Base-by-base conservation (phyloP, 2,888 invertebrate genomes). In the Bruchidius siliquastri region DNA sequence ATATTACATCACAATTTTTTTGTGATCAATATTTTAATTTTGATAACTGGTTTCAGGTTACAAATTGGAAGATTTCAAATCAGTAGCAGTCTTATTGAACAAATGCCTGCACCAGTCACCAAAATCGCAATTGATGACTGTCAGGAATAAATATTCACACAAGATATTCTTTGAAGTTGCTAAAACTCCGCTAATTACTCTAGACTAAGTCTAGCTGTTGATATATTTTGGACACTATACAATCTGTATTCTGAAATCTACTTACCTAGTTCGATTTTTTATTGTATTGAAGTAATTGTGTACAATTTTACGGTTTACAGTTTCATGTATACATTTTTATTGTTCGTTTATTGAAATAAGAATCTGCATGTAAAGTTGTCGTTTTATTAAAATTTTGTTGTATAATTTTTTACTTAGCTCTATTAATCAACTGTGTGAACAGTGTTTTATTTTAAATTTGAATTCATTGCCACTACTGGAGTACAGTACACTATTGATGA, bases 111-210 rank as follows among this genome's bases (percentile, higher is more conserved):
- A 93, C 82, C 90, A 91, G 82, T 94, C 93, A 82, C 92, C 92
- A n/a, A 92, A 92, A 82, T 90, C 92, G 49, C 92, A 94, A 75
- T 89, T 96, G 79, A 92, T 92, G 88, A 97, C 97, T 32, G 93
- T 98, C 73, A 89, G 93, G 79, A 95, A 94, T 86, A 98, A 98
- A 88, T 98, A 98, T 86, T 96, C 96, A 2, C 98, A 98, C 87
- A 92, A 92, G 82, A 94, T 97, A 84, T 97, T 97, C 88, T 96
- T 94, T 85, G 95, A 96, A 89, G 97, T 97, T 74, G 96, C 97
- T 76, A 94, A 94, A 86, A 91, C 93, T 77, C 92, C 94, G 22
- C 87, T 94, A 32, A 82, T 90, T 77, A 84, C 85, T 49, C 85
- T 84, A 72, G 81, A 84, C 68, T 81, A 81, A 26, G 78, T 83